Evolutionary conservation across 2,113 vertebrate species (phyloP), one percentile per base, ranked within the genome.

Genomic region (Burhinus bistriatus): DNA sequence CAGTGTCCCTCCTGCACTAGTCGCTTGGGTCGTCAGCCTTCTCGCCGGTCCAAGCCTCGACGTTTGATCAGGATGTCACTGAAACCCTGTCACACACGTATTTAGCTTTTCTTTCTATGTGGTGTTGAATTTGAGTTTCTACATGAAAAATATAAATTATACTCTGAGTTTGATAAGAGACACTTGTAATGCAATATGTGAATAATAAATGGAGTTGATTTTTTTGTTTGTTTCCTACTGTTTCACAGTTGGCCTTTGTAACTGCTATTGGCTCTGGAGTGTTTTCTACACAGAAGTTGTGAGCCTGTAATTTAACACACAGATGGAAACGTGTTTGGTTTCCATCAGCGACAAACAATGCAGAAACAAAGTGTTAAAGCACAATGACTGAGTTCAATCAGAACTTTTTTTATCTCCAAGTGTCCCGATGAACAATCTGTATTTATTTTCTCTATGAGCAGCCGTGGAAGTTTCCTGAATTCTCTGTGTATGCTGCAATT

Each of bases 211-310:
- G 97, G 93, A 96, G 97, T 98, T 97, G 97, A 95, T 97, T 96
- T 87, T 95, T 57, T 30, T 32, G 27, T 42, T 42, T 38, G 64
- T 97, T 97, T 96, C 97, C 97, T 98, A 83, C 97, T 96, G 95
- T 98, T 98, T 98, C 98, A 98, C 97, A 98, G 96, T 98, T 96
- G 97, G 97, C 98, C 97, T 98, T 98, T 98, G 97, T 98, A 95
- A 97, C 97, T 97, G 87, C 94, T 97, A 6, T 95, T 89, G 93
- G 94, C 92, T 95, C 91, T 91, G 52, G 92, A 96, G 95, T 89
- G 93, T 97, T 97, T 96, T 90, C 83, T 91, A 77, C 83, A 75
- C 40, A 52, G 73, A 66, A 89, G 34, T 57, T 58, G 54, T 66
- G 73, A 90, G 81, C 65, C 81, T 95, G 87, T 87, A 58, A 92